phyloP scores from a whole-genome alignment of 2,888 invertebrate genomes.

The Dilophus febrilis region DNA sequence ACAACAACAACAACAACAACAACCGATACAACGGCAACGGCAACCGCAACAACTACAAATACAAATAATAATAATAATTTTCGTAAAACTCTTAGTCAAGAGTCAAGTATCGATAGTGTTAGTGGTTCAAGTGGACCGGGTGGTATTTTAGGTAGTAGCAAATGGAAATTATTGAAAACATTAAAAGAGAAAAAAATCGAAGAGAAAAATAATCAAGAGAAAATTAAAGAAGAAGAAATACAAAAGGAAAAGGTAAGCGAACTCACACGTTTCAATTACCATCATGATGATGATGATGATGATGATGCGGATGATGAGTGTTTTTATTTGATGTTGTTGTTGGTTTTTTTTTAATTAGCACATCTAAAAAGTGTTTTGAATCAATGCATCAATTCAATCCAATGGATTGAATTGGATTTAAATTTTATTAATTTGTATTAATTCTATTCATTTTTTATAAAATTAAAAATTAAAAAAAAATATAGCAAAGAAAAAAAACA shows the following conservation, averaged over 20 bases:
- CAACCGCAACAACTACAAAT: not conserved
- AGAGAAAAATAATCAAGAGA: conserved; percentile 57
- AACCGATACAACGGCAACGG: not conserved
- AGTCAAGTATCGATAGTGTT: conserved; percentile 27
- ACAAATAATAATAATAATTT: not conserved
- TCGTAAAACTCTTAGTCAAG: conserved; percentile 12
- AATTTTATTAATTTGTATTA: too few relatives aligned
- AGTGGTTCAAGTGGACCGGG: conserved; percentile 31
- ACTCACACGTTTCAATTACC: too few relatives aligned
- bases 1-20: not conserved
- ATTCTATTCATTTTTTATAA: too few relatives aligned
- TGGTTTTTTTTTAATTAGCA: too few relatives aligned
- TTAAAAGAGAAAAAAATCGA: conserved; percentile 79
- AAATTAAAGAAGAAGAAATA: conserved; percentile 43
- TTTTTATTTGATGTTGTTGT: too few relatives aligned
- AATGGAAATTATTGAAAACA: conserved; percentile 82
- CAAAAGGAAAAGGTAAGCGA: conserved; percentile 55
- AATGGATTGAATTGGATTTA: too few relatives aligned
- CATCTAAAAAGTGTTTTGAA: too few relatives aligned
- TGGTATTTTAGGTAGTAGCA: conserved; percentile 72
- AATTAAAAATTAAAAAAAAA: too few relatives aligned
- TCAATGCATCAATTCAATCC: too few relatives aligned
- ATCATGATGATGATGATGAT: too few relatives aligned
- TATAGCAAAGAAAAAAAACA: too few relatives aligned
- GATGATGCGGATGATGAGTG: too few relatives aligned